Evolutionary conservation across 1,140 invertebrate species (phyloP).

Genomic region (Meloidogyne chitwoodi): DNA sequence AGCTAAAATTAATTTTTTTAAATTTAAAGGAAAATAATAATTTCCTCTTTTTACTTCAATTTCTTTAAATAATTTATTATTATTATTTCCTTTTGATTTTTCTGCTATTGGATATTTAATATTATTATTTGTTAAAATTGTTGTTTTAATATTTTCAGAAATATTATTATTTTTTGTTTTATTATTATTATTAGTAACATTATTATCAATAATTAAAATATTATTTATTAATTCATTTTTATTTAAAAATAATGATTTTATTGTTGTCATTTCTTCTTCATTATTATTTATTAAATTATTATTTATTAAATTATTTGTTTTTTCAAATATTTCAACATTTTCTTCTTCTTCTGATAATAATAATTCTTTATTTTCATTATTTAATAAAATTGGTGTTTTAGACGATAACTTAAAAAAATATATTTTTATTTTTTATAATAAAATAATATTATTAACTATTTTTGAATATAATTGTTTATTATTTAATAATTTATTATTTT

Average conservation of each 20-base stretch:
- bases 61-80: not conserved
- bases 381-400: not conserved
- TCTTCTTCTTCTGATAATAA: not conserved
- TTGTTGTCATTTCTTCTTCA: not conserved
- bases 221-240: too few species aligned
- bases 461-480: conserved; percentile 5
- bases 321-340: not conserved
- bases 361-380: not conserved
- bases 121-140: not conserved
- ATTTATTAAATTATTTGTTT: too few species aligned
- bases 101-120: not conserved
- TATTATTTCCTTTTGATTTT: not conserved
- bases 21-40: not conserved
- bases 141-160: not conserved
- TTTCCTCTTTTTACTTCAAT: not conserved
- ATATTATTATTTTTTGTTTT: too few species aligned
- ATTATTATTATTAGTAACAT: not conserved
- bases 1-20: conserved; percentile 4
- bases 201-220: too few species aligned
- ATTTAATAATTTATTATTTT: not conserved
- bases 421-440: too few species aligned
- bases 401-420: too few species aligned
- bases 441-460: not conserved
- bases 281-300: too few species aligned
- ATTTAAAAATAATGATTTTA: too few species aligned